Conservation (phyloP, 2,113 vertebrate genomes). For the Uria lomvia region DNA sequence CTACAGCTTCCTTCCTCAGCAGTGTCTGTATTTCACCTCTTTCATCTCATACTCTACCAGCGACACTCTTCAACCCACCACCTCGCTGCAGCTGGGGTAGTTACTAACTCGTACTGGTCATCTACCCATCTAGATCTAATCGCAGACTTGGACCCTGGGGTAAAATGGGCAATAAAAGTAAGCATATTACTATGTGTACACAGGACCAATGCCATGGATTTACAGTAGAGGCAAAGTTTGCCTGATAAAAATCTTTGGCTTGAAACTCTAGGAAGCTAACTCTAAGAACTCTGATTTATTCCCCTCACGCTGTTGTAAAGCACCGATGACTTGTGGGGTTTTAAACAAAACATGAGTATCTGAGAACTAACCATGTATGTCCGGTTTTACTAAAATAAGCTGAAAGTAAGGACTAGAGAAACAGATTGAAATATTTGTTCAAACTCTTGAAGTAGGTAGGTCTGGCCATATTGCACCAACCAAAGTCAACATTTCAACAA, state of each 20-base stretch:
- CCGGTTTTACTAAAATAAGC: neutral
- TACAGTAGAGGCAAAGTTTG: conserved; percentile 43
- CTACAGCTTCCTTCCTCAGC: neutral
- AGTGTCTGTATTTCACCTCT: neutral
- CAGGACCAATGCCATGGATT: conserved; percentile 11
- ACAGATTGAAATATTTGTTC: neutral
- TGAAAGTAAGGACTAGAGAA: neutral
- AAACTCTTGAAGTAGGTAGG: neutral
- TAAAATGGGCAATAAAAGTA: neutral
- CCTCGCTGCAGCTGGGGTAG: neutral
- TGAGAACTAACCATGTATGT: neutral
- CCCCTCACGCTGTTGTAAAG: neutral
- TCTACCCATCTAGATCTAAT: neutral
- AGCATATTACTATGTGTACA: neutral
- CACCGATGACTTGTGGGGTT: neutral
- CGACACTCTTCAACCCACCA: rapidly evolving
- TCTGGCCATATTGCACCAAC: neutral
- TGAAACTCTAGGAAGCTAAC: neutral
- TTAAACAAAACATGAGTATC: neutral
- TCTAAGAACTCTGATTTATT: neutral
- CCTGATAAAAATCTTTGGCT: neutral
- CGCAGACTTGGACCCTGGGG: neutral
- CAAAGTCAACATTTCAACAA: neutral
- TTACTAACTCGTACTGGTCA: neutral
- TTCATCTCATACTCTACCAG: neutral